Evolutionary conservation across 2,797 vertebrate genomes (phyloP).

Genomic region (Anableps anableps): DNA sequence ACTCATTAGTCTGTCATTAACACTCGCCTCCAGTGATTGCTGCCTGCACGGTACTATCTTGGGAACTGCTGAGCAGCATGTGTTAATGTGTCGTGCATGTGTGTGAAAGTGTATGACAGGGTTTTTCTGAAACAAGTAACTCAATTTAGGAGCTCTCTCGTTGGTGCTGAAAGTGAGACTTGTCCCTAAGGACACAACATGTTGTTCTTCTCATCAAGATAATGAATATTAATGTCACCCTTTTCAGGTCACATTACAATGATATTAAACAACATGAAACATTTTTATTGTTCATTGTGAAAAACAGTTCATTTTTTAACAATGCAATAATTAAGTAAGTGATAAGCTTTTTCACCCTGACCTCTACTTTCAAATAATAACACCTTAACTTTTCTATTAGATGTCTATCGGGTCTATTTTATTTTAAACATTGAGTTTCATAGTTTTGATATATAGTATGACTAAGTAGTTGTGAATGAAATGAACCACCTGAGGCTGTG

Average conservation of each 20-base stretch:
- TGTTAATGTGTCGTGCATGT: constrained; percentile 21
- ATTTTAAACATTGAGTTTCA: not conserved
- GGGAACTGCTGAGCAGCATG: constrained; percentile 54
- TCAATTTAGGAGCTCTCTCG: constrained; percentile 32
- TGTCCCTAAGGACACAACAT: constrained; percentile 33
- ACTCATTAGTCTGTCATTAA: constrained; percentile 66
- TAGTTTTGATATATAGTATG: not conserved
- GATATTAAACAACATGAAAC: constrained; percentile 16
- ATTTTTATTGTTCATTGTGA: not conserved
- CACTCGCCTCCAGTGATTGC: constrained; percentile 47
- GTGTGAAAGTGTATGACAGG: constrained; percentile 18
- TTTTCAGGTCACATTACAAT: constrained; percentile 30
- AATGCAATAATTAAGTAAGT: not conserved
- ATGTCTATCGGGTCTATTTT: not conserved
- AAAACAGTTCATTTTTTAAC: too few species aligned
- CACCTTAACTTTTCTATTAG: not conserved
- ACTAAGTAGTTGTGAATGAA: not conserved
- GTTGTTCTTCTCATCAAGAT: constrained; percentile 37
- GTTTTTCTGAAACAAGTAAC: constrained; percentile 35
- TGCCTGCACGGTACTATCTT: constrained; percentile 48
- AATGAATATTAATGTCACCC: constrained; percentile 54
- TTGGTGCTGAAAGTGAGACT: constrained; percentile 33
- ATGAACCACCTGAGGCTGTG: not conserved
- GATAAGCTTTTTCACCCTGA: too few species aligned
- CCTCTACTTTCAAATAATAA: not conserved